phyloP scores from a whole-genome alignment of 37 sponge, comb jelly and placozoan genomes.

The Cladorhizidae sp. region DNA sequence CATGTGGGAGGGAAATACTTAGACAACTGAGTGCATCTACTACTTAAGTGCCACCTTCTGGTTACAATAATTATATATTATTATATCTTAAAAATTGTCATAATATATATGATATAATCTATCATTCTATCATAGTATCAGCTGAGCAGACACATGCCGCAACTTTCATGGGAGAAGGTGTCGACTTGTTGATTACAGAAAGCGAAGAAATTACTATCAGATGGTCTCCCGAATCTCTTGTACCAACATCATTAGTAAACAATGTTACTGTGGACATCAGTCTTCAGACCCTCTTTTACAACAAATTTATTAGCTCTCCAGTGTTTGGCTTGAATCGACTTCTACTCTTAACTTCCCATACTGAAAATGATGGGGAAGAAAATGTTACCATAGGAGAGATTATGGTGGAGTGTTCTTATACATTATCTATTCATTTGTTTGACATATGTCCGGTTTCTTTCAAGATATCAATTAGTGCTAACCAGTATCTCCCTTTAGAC shows the following conservation, averaged over 20 bases:
- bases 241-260: not conserved
- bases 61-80: too few species aligned
- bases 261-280: conserved; percentile 34
- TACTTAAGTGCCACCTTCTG: too few species aligned
- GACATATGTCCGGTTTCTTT: not conserved
- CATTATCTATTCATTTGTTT: not conserved
- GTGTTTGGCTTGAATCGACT: not conserved
- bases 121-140: conserved; percentile 26
- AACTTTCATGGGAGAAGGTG: not conserved
- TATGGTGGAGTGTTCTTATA: not conserved
- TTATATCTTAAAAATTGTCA: too few species aligned
- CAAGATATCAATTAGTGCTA: not conserved
- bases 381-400: not conserved
- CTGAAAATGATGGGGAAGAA: conserved; percentile 14
- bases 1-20: too few species aligned
- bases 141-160: conserved; percentile 32
- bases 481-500: not conserved
- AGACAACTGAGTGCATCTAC: too few species aligned
- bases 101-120: not conserved
- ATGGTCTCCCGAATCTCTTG: conserved; percentile 35
- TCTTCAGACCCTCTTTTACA: not conserved
- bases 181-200: not conserved
- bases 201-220: not conserved
- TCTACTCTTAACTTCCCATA: not conserved
- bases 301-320: not conserved